A percentile compares a stretch with the other conserved stretches of the same genome.
phyloP scores from a whole-genome alignment of 2,888 invertebrate species.

The Heliconius charithonia region DNA sequence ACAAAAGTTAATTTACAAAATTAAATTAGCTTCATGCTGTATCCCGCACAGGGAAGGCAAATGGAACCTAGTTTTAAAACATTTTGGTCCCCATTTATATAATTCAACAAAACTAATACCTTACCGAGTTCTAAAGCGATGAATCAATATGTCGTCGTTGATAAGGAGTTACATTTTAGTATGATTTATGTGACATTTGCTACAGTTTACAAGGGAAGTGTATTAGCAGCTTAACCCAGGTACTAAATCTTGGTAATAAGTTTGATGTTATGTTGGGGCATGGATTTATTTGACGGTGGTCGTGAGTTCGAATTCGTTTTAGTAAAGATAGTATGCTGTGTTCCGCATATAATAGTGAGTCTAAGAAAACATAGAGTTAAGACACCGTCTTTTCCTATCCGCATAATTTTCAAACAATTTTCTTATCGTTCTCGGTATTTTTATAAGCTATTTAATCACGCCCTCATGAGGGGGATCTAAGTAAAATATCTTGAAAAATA shows the following conservation, averaged over 20 bases:
- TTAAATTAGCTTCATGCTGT: no score
- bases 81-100: not conserved
- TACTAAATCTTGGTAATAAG: conserved; percentile 21
- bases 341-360: not conserved
- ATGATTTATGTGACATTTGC: conserved; percentile 51
- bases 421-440: no score
- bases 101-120: conserved; percentile 16
- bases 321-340: not conserved
- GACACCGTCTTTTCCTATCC: no score
- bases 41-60: no score
- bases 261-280: not conserved
- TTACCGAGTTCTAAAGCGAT: conserved; percentile 43
- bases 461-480: no score
- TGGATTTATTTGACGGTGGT: not conserved
- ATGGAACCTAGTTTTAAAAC: no score
- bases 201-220: conserved; percentile 49
- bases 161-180: conserved; percentile 40
- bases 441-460: no score
- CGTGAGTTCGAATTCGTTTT: not conserved
- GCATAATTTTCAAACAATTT: no score
- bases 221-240: conserved; percentile 43
- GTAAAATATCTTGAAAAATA: not conserved
- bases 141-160: conserved; percentile 48
- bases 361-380: no score
- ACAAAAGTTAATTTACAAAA: not conserved